Conservation (phyloP, 1,140 invertebrate species). For the Aleiodes sp. region DNA sequence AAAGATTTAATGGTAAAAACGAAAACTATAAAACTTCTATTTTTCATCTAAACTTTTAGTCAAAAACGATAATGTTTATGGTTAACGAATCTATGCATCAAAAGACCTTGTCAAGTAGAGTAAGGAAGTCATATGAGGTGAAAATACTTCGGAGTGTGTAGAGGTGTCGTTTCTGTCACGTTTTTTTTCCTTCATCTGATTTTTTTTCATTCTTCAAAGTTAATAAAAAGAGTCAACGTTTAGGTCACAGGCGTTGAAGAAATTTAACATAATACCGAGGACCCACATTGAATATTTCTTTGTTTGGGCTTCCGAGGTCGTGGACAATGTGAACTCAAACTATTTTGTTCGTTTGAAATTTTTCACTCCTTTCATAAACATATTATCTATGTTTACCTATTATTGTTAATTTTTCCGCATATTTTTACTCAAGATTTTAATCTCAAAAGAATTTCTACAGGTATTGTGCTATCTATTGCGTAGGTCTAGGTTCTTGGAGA, state of each 20-base stretch:
- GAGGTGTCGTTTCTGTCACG: neutral
- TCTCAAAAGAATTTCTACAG: slow-evolving; percentile 33
- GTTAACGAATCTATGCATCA: neutral
- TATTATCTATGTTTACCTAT: slow-evolving; percentile 1
- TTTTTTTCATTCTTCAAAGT: slow-evolving; percentile 40
- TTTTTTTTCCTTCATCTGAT: slow-evolving; percentile 22
- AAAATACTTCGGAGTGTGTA: neutral
- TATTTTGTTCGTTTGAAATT: slow-evolving; percentile 14
- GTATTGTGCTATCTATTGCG: slow-evolving; percentile 43
- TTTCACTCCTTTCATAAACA: neutral
- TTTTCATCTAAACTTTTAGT: no score
- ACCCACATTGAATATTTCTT: slow-evolving; percentile 49
- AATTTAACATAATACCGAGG: slow-evolving; percentile 45
- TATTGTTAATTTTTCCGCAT: no score
- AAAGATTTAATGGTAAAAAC: no score
- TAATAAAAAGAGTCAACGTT: slow-evolving; percentile 47
- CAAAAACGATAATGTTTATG: no score
- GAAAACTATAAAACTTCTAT: no score
- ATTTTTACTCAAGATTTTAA: slow-evolving; percentile 17
- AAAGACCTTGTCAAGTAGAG: slow-evolving; percentile 11
- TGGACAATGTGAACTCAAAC: slow-evolving; percentile 35
- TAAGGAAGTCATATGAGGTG: neutral
- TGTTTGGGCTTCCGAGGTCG: slow-evolving; percentile 47
- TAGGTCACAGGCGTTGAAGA: slow-evolving; percentile 49
- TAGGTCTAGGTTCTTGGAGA: slow-evolving; percentile 50